Percentiles rank a stretch among this genome's conserved stretches.
phyloP scores from a whole-genome alignment of 2,888 invertebrate species.

The Lasioglossum villosulum region DNA sequence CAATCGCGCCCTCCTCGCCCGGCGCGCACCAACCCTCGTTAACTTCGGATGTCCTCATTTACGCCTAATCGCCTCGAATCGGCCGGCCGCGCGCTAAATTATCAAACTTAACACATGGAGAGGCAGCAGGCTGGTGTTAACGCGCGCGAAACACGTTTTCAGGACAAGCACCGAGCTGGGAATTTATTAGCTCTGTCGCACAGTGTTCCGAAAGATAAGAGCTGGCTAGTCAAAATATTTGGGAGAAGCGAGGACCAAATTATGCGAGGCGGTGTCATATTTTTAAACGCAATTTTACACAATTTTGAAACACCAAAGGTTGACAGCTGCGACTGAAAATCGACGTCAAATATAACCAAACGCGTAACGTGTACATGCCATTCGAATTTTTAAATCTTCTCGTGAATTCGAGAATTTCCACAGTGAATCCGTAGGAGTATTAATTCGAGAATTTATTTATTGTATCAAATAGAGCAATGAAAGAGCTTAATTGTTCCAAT shows the following conservation, averaged over 20 bases:
- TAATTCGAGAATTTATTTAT: neutral
- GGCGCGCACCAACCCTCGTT: constrained; percentile 63
- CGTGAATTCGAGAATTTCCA: neutral
- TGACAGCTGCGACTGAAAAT: neutral
- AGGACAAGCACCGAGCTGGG: constrained; percentile 61
- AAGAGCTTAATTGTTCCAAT: neutral
- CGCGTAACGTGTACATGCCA: neutral
- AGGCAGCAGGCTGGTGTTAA: constrained; percentile 54
- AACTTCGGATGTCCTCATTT: constrained; percentile 70
- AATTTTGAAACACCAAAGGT: neutral
- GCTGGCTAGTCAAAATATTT: constrained; percentile 2
- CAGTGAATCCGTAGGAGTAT: neutral
- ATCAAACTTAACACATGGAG: constrained; percentile 67
- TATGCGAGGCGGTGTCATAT: neutral
- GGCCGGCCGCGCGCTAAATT: constrained; percentile 59
- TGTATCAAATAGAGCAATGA: neutral
- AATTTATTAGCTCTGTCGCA: constrained; percentile 39
- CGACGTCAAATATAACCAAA: neutral
- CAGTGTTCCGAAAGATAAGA: constrained; percentile 20
- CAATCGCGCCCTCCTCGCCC: neutral
- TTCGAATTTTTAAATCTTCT: neutral
- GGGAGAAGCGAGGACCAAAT: neutral
- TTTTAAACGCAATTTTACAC: neutral
- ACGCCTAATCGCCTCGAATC: constrained; percentile 71
- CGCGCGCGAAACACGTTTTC: constrained; percentile 63